Base-by-base conservation (phyloP, 2,888 invertebrate genomes). In the Galerucella calmariensis region DNA sequence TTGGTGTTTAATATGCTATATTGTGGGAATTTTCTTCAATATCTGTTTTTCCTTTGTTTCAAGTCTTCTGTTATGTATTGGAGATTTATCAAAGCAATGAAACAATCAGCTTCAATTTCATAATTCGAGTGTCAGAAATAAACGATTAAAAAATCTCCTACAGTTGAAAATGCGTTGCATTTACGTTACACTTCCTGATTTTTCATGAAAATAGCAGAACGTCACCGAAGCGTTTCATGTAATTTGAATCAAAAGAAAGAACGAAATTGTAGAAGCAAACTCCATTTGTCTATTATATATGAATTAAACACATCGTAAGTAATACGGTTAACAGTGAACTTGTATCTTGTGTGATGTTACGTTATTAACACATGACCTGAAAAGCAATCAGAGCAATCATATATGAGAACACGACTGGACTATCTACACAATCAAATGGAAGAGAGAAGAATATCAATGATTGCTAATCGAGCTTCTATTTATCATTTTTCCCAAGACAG, bases 341-440 rank as follows among this genome's bases (percentile, higher is more conserved):
- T 77, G 75, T 72, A 62, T 73, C 73, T 73, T 69, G 70, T 20
- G 48, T 70, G 77, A 71, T 69, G 73, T 65, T 66, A 20, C 66
- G 53, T 74, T 46, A 65, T 65, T 73, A 69, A 77, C 75, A 78
- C 73, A 66, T 77, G 82, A 81, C 81, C 80, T 79, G 73, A 77
- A 79, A 81, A 79, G 77, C 72, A 79, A 81, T 80, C 79, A 78
- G 80, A 81, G 79, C 79, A 76, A 75, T 72, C 73, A 76, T 69
- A 72, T 77, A 76, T 78, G 79, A 73, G 78, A 79, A 80, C 56
- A 72, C 67, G 75, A 70, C 67, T 72, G 65, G 59, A 67, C 66
- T 65, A 41, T 41, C 14, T 16, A 12, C 27, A 61, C 8, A 27
- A 24, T 27, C 8, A 61, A 35, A 61, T 14, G 27, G 20, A n/a